phyloP scores from a whole-genome alignment of 2,797 vertebrate genomes.

The Sternarchorhynchus goeldii region DNA sequence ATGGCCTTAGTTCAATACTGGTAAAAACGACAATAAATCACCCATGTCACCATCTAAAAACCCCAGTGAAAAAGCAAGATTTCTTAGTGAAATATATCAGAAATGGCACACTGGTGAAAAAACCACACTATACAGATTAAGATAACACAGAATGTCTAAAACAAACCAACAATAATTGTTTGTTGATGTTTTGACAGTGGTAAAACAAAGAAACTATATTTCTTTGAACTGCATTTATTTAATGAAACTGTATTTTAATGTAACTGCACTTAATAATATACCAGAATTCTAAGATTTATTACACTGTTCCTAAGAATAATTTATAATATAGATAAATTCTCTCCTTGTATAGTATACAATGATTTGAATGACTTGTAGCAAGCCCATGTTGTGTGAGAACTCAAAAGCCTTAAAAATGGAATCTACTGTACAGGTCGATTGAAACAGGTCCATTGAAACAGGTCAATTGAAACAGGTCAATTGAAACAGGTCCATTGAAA shows the following conservation, averaged over 20 bases:
- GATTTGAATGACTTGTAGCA: conserved; percentile 4
- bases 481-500: conserved; percentile 24
- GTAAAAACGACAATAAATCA: conserved; percentile 9
- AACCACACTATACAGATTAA: background rate
- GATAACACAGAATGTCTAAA: too few species aligned
- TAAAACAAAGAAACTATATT: too few species aligned
- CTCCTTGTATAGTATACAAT: conserved; percentile 14
- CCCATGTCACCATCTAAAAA: background rate
- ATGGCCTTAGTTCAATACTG: conserved; percentile 6
- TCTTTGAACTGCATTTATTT: too few species aligned
- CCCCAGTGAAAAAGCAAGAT: background rate
- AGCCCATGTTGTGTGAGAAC: conserved; percentile 19
- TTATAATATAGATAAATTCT: conserved; percentile 1
- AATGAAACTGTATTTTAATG: too few species aligned
- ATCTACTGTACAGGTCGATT: conserved; percentile 10
- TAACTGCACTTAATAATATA: too few species aligned
- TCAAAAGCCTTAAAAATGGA: conserved; percentile 32
- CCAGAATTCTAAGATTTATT: background rate
- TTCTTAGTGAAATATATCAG: background rate
- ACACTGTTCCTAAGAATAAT: background rate
- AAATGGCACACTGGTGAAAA: background rate
- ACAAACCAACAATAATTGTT: too few species aligned
- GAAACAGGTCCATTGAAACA: conserved; percentile 19
- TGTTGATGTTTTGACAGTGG: too few species aligned
- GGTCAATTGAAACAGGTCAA: conserved; percentile 10